These are phyloP conservation scores for Pangasius mekongensis DNA, from an alignment of 2,797 vertebrate genomes.

Conservation along the genomic window DNA sequence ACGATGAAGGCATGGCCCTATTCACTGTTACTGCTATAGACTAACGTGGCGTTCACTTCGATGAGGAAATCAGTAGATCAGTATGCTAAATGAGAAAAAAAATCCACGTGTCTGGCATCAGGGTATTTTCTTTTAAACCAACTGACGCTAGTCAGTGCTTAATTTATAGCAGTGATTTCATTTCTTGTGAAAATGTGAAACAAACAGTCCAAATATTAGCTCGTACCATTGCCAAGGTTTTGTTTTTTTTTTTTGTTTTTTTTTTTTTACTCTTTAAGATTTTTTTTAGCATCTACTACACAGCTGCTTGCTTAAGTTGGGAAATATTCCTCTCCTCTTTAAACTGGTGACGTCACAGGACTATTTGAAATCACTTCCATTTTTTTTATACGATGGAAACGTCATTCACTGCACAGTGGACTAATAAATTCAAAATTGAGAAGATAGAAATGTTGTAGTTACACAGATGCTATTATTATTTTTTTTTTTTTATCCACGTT, in stretches of 20 bases:
- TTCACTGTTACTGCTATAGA: neutral
- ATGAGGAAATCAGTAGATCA: neutral
- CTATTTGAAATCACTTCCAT: neutral
- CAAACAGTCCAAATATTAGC: neutral
- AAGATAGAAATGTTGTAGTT: neutral
- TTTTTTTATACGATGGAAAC: neutral
- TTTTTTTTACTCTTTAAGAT: neutral
- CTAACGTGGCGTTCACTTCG: neutral
- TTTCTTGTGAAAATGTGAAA: neutral
- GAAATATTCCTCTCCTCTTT: neutral
- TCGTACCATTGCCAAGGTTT: neutral
- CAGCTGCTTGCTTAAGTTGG: neutral
- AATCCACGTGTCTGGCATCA: neutral
- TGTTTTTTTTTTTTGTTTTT: no score
- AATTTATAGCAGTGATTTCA: neutral
- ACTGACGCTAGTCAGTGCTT: no score
- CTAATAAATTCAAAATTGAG: neutral
- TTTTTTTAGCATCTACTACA: neutral
- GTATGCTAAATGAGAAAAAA: neutral
- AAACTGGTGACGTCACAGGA: no score
- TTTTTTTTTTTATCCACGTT: no score
- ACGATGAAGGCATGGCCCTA: constrained; percentile 39
- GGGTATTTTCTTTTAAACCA: neutral
- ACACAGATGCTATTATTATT: neutral
- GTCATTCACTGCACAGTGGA: no score